Base-by-base conservation (phyloP, 92 coral and sea anemone species). In the Montipora capitata region DNA sequence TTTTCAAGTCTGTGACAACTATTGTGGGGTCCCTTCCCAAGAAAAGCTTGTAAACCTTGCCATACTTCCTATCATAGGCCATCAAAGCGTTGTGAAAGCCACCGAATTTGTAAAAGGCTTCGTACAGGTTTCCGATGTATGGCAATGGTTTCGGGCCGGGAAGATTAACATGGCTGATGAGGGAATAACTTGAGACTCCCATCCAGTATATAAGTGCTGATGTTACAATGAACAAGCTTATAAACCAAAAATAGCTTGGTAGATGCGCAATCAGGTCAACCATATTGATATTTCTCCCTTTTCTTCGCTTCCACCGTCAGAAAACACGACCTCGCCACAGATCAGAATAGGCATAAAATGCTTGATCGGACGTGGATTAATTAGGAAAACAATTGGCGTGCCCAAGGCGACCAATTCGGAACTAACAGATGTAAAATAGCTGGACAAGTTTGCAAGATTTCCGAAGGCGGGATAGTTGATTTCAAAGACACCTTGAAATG, bases 81-180 rank as follows among this genome's bases (percentile, higher is more conserved):
- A 91, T 1, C n/a, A 92, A 68, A 80, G 89, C 79, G 40, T 90
- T 93, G 44, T 95, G 98, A 74, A 95, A 38, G 70, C 98, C 98
- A 57, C 93, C 98, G 68, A 87, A 68, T 73, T 87, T 79, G 16
- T 10, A 71, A 0, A 78, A 17, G 10, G 89, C 82, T 43, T 95
- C 96, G 15, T 68, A 76, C 10, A 95, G 82, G 84, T 95, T 95
- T 9, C 98, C 98, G 5, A 95, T 41, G 67, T 87, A 95, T 52
- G 98, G 98, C 94, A 90, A 90, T 0, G 98, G 98, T 72, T 85
- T 90, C 4, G 96, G 94, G 16, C 96, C 98, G 2, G 91, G 93
- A 3, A 90, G 70, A 4, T 85, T 54, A 0, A 92, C 88, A 71
- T 90, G 80, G 35, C 90, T 78, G 3, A 88, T 72, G 9, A 92